Evolutionary conservation across 1,140 invertebrate genomes (phyloP), one percentile per base, ranked within the genome.

Genomic region (Lasioglossum albipes): DNA sequence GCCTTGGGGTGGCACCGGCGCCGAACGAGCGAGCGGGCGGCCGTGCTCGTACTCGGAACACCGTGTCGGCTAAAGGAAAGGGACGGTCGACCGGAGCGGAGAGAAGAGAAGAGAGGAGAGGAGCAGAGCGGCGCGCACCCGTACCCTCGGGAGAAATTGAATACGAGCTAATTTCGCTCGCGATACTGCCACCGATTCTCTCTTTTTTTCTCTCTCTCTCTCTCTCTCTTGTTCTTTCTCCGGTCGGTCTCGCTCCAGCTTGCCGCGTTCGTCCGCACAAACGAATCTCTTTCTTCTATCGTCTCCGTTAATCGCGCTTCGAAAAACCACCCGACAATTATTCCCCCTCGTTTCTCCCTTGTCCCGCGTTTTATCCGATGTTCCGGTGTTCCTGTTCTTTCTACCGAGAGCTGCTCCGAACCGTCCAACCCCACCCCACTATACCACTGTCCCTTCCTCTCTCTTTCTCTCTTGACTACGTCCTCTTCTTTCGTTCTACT

Each of bases 91-190:
- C 77, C 36, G 62, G 61, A 49, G 45, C 10, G 13, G 45, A 10
- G 45, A 13, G 13, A 12, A 49, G 31, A 36, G 31, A 12, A 12
- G 45, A 49, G 45, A 2, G 13, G 45, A 10, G 45, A 13, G 13
- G 45, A 49, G 45, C 10, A 49, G 45, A 49, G 45, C 10, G 13
- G 64, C 82, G 72, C 80, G 79, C 82, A 16, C 52, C 52, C 52
- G 83, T 82, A 88, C 91, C 89, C 90, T 70, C 87, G 87, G 87
- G 90, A 93, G 90, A 91, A 92, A 93, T 93, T 93, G 89, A 93
- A 93, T 93, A 90, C 91, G 88, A 88, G 92, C 91, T 93, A 93
- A 93, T 93, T 93, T 93, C 89, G 89, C 89, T 88, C 88, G 86
- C 83, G 85, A 91, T 92, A 89, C 87, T 88, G 70, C 82, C 83